Evolutionary conservation across 1,140 invertebrate species (phyloP).

Genomic region (Drosophila varians): DNA sequence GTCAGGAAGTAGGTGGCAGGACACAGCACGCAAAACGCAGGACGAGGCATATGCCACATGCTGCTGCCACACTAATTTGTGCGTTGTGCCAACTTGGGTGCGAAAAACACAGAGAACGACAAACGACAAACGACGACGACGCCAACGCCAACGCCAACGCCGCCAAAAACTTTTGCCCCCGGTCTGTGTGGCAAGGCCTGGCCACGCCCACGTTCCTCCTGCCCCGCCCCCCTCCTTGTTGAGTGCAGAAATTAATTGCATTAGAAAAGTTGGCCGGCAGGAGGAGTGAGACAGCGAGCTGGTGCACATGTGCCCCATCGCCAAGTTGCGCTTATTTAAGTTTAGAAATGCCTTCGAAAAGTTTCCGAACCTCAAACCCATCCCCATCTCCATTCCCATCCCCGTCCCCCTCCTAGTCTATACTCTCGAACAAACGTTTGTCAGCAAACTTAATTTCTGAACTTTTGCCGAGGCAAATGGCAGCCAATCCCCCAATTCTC

Average conservation of each 20-base stretch:
- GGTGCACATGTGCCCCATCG: conserved; percentile 62
- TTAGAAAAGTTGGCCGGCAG: conserved; percentile 75
- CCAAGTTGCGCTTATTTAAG: conserved; percentile 78
- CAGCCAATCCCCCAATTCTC: conserved; percentile 38
- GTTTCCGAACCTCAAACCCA: conserved; percentile 19
- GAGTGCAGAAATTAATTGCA: conserved; percentile 82
- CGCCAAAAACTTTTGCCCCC: conserved; percentile 62
- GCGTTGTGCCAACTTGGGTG: conserved; percentile 74
- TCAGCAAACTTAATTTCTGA: conserved; percentile 82
- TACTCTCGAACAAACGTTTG: conserved; percentile 67
- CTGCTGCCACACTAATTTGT: conserved; percentile 79
- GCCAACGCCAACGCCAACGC: conserved; percentile 17
- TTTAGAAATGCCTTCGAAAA: conserved; percentile 77
- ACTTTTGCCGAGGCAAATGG: conserved; percentile 74
- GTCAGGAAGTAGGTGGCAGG: conserved; percentile 9
- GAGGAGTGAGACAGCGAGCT: conserved; percentile 7
- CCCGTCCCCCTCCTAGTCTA: too few relatives aligned
- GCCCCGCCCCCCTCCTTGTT: conserved; percentile 30
- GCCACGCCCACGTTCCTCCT: not conserved
- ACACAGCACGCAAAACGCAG: not conserved
- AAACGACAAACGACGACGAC: not conserved
- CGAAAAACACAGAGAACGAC: conserved; percentile 64
- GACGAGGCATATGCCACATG: conserved; percentile 54
- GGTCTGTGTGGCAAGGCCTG: conserved; percentile 24
- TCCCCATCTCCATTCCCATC: not conserved